phyloP scores from a whole-genome alignment of 2,113 vertebrate genomes.

The Xiphophorus couchianus region DNA sequence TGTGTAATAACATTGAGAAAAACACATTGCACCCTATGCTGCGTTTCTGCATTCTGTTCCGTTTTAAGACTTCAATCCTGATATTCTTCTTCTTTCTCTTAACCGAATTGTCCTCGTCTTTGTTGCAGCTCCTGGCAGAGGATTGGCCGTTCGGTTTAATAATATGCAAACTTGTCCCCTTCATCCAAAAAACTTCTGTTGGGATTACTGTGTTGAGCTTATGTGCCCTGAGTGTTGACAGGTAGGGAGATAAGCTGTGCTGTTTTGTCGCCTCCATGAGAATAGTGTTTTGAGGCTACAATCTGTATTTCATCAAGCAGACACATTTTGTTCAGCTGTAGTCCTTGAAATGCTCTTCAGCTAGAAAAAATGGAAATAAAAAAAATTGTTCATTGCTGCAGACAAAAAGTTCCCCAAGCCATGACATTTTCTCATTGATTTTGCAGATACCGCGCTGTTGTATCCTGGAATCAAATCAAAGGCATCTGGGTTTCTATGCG shows the following conservation, averaged over 20 bases:
- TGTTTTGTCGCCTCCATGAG: constrained; percentile 31
- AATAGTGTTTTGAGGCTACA: constrained; percentile 24
- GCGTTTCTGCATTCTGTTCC: constrained; percentile 10
- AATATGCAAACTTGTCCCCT: constrained; percentile 93
- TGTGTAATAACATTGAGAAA: constrained; percentile 33
- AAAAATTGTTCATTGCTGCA: constrained; percentile 35
- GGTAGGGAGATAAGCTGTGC: constrained; percentile 79
- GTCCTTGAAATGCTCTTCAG: constrained; percentile 59
- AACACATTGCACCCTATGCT: not conserved
- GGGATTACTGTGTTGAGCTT: constrained; percentile 94
- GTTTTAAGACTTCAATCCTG: constrained; percentile 30
- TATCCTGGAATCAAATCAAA: constrained; percentile 91
- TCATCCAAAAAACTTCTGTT: constrained; percentile 92
- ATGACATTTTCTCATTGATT: constrained; percentile 55
- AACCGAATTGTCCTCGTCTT: constrained; percentile 45
- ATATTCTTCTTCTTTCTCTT: constrained; percentile 1
- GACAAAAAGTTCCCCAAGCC: constrained; percentile 52
- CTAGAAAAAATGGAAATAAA: constrained; percentile 13
- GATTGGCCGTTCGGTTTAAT: constrained; percentile 91
- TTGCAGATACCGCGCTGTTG: constrained; percentile 89
- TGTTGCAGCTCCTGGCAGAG: constrained; percentile 86
- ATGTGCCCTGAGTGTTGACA: constrained; percentile 92
- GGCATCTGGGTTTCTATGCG: constrained; percentile 86
- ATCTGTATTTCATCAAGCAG: constrained; percentile 55
- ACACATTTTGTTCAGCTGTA: constrained; percentile 55